Conservation (phyloP, 1,140 invertebrate species). For the Cheumatopsyche charites region DNA sequence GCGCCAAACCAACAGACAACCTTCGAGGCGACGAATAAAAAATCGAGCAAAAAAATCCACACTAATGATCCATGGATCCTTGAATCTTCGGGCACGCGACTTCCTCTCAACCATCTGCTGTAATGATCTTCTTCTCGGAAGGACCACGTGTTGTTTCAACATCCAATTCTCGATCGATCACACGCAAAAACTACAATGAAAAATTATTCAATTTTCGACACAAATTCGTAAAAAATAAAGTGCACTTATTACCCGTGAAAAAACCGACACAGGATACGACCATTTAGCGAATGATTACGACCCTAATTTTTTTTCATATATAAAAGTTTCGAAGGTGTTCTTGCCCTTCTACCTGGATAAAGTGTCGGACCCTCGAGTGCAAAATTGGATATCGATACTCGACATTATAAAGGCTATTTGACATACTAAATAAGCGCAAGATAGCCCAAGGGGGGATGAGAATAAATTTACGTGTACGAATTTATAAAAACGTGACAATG, state of each 20-base stretch:
- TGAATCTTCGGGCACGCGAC: conserved; percentile 41
- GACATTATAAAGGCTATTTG: conserved; percentile 32
- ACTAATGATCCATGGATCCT: conserved; percentile 38
- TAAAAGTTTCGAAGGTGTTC: neutral
- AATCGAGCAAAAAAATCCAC: neutral
- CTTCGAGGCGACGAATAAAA: neutral
- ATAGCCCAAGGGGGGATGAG: neutral
- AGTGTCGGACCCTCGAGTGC: conserved; percentile 22
- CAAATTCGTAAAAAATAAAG: neutral
- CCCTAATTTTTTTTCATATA: neutral
- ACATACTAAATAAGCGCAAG: conserved; percentile 26
- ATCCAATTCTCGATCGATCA: conserved; percentile 18
- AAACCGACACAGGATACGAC: conserved; percentile 3
- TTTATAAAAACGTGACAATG: conserved; percentile 4
- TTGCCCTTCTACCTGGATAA: conserved; percentile 17
- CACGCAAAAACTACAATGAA: neutral
- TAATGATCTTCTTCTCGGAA: conserved; percentile 34
- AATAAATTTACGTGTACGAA: neutral
- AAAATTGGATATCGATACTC: conserved; percentile 35
- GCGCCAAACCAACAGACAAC: neutral
- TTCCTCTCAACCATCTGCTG: conserved; percentile 36
- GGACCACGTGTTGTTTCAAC: conserved; percentile 28
- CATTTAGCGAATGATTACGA: conserved; percentile 15
- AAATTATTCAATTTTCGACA: too few relatives aligned
- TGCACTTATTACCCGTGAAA: neutral